Evolutionary conservation across 2,113 vertebrate species (phyloP), one percentile per base, ranked within the genome.

Genomic region (Mixornis gularis): DNA sequence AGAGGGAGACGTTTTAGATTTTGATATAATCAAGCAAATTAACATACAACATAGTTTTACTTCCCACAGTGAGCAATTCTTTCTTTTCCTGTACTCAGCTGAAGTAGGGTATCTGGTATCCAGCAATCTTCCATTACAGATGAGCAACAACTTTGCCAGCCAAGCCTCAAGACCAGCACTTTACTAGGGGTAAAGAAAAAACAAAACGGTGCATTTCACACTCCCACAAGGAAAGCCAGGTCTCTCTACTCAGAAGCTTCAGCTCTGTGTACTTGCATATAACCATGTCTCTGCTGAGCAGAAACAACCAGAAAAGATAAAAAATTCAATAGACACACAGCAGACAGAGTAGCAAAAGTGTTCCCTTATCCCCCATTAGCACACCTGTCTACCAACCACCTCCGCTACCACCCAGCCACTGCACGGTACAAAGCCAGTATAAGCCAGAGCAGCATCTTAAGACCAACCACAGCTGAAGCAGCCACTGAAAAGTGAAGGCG

Each of bases 281-380:
- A 10, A 79, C 19, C 13, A 49, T 14, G 24, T 49, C 13, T 49
- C 17, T 25, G 20, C 48, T 0, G 0, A 68, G 44, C 11, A 2
- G 24, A 40, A 64, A 62, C 11, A 65, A 43, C 14, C 8, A 58
- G 41, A 38, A 62, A 30, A 65, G 40, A 51, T 7, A 7, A 62
- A 69, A 44, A 49, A 66, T 11, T 58, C 15, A 49, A 12, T 0
- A 62, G 12, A 49, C 13, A 59, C 32, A 51, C 10, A 89, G 29
- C 2, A 3, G 14, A 20, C 5, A 59, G 48, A 16, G 17, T 7
- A 49, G 9, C 12, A 64, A 72, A 72, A 83, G 7, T 12, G 3
- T 24, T n/a, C 10, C 41, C 26, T 51, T 29, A 62, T 10, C 1
- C 6, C 13, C 5, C 0, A 0, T 3, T 27, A 34, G 20, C 19